phyloP scores from a whole-genome alignment of 2,888 invertebrate genomes.

The Phymatocera aterrima region DNA sequence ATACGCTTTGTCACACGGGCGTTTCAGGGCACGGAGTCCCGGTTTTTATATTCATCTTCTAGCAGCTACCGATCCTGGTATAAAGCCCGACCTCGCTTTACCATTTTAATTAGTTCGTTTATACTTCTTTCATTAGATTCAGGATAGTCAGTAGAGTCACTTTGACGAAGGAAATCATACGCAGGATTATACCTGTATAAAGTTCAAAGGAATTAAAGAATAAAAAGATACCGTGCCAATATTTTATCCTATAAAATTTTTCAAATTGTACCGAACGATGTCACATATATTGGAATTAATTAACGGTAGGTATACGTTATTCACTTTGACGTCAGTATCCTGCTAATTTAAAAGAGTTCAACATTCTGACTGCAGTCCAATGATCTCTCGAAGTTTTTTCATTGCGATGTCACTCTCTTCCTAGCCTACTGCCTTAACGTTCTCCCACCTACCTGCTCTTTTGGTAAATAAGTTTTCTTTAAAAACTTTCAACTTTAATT shows the following conservation, averaged over 20 bases:
- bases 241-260: too few relatives aligned
- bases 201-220: too few relatives aligned
- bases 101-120: conserved; percentile 7
- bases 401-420: neutral
- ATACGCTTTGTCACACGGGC: conserved; percentile 18
- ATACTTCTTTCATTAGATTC: neutral
- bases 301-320: neutral
- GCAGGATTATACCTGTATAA: too few relatives aligned
- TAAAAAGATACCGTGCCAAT: too few relatives aligned
- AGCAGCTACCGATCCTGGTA: neutral
- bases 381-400: conserved; percentile 23
- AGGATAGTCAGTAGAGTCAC: neutral
- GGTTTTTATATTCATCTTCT: conserved; percentile 14
- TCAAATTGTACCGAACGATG: neutral
- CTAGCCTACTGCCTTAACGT: neutral
- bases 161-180: conserved; percentile 1
- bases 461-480: conserved; percentile 3
- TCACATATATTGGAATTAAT: neutral
- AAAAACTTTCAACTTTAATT: conserved; percentile 28
- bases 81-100: neutral
- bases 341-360: neutral
- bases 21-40: neutral
- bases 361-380: neutral
- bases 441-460: conserved; percentile 4
- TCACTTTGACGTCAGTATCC: neutral